Percentiles rank a stretch among this genome's conserved stretches.
Conservation (phyloP, 2,888 invertebrate genomes). For the Agrilus cyanescens region DNA sequence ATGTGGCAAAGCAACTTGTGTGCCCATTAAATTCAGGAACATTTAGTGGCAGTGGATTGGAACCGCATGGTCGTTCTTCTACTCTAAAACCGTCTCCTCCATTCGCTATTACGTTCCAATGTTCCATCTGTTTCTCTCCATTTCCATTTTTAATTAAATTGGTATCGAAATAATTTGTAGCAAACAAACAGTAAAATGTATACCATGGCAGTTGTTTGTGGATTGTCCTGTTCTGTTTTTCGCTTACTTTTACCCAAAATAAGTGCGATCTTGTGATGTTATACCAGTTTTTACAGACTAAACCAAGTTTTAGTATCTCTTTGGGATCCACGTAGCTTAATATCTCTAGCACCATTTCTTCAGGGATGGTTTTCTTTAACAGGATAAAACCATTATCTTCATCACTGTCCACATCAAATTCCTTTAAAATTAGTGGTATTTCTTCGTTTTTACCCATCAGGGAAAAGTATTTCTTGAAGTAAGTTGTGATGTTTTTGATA, state of each 20-base stretch:
- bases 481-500: too few species aligned
- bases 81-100: slow-evolving; percentile 37
- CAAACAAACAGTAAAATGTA: slow-evolving; percentile 34
- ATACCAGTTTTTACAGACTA: slow-evolving; percentile 42
- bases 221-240: slow-evolving; percentile 18
- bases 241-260: slow-evolving; percentile 26
- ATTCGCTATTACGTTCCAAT: slow-evolving; percentile 31
- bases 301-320: slow-evolving; percentile 32
- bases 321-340: slow-evolving; percentile 32
- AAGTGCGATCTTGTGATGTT: slow-evolving; percentile 31
- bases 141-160: slow-evolving; percentile 42
- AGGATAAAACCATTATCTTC: slow-evolving; percentile 31
- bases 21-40: slow-evolving; percentile 33
- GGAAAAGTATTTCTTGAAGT: too few species aligned
- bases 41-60: slow-evolving; percentile 32
- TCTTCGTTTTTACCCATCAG: too few species aligned
- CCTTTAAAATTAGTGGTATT: too few species aligned
- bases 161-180: slow-evolving; percentile 31
- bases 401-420: slow-evolving; percentile 7
- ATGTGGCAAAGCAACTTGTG: slow-evolving; percentile 42
- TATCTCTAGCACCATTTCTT: slow-evolving; percentile 38
- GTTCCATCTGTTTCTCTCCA: slow-evolving; percentile 31
- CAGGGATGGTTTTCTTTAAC: slow-evolving; percentile 33
- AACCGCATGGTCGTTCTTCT: slow-evolving; percentile 38
- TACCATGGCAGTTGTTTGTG: slow-evolving; percentile 31